A percentile compares a stretch with the other conserved stretches of the same genome.
These are phyloP conservation scores for Plectropomus leopardus DNA, from an alignment of 2,113 vertebrate genomes.

Conservation along the genomic window DNA sequence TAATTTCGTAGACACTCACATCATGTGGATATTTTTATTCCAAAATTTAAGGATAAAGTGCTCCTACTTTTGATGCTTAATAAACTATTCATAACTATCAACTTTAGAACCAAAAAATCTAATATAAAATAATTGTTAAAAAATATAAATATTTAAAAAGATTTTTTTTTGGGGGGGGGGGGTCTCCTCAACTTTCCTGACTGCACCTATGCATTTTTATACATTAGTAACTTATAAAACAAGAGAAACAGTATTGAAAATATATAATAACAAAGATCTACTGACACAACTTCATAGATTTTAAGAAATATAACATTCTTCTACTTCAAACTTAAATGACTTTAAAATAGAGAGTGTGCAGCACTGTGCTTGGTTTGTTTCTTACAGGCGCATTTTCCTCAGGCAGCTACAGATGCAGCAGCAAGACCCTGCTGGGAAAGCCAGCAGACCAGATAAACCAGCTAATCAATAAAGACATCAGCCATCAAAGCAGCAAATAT, in stretches of 20 bases:
- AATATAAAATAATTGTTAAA: neutral
- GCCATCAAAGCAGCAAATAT: slow-evolving; percentile 31
- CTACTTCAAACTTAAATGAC: neutral
- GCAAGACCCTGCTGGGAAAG: slow-evolving; percentile 12
- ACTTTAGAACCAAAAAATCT: neutral
- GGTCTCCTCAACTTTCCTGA: too few species aligned
- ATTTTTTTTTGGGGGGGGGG: too few species aligned
- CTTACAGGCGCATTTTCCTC: neutral
- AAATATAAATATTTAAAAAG: neutral
- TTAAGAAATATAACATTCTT: neutral
- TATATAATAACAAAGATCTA: neutral
- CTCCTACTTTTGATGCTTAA: neutral
- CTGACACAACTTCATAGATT: neutral
- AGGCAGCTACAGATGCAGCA: slow-evolving; percentile 3
- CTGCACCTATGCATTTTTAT: neutral
- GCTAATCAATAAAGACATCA: slow-evolving; percentile 52
- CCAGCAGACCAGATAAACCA: slow-evolving; percentile 44
- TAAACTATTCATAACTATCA: neutral
- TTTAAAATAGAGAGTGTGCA: neutral
- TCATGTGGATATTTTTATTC: neutral
- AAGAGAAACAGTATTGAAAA: neutral
- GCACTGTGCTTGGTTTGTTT: neutral
- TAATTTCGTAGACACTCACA: neutral
- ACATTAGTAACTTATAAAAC: neutral
- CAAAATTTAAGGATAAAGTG: neutral